phyloP scores from a whole-genome alignment of 2,113 vertebrate species.

The Calypte anna region DNA sequence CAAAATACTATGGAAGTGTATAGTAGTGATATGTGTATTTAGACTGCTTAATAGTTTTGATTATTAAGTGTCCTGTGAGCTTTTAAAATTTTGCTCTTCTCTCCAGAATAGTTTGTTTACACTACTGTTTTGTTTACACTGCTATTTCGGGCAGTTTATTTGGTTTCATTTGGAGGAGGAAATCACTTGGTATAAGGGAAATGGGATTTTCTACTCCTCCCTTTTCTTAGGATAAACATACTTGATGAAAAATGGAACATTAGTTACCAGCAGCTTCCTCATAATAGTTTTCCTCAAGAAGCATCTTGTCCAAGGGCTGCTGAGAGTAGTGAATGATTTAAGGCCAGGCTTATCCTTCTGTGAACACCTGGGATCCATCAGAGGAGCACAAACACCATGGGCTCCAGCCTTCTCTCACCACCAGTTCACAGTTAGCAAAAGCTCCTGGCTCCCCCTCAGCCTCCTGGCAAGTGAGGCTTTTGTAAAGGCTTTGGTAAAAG shows the following conservation, averaged over 20 bases:
- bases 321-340: neutral
- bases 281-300: neutral
- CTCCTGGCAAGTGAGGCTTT: neutral
- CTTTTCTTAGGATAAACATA: too few relatives aligned
- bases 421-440: neutral
- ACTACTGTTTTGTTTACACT: rapidly evolving
- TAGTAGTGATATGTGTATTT: neutral
- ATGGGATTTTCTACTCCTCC: neutral
- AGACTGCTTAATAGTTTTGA: neutral
- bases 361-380: rapidly evolving
- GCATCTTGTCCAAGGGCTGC: neutral
- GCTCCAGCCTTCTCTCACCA: neutral
- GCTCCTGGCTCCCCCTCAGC: neutral
- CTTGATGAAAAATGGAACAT: neutral
- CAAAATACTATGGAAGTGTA: neutral
- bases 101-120: neutral
- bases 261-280: neutral
- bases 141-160: neutral
- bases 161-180: neutral
- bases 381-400: neutral
- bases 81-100: neutral
- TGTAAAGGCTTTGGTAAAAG: neutral
- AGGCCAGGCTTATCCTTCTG: neutral
- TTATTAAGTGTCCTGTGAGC: neutral
- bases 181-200: neutral